Conservation (phyloP, 2,113 vertebrate species). For the Piprites chloris region DNA sequence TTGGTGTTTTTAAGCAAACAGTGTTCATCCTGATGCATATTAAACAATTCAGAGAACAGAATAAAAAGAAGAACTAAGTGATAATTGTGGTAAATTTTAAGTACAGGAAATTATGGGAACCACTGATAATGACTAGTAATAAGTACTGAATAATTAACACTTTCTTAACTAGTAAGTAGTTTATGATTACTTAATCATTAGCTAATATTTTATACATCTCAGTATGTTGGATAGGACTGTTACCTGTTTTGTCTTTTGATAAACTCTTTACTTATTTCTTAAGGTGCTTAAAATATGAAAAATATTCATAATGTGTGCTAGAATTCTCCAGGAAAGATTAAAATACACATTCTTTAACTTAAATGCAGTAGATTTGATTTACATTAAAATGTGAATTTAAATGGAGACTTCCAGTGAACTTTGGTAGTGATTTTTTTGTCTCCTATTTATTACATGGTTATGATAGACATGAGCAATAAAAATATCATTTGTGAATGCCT, state of each 20-base stretch:
- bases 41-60: background rate
- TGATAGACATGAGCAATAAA: background rate
- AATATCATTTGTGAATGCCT: background rate
- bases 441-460: background rate
- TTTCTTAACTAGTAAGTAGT: background rate
- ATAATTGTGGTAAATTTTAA: background rate
- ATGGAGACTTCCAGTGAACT: background rate
- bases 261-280: background rate
- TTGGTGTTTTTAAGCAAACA: background rate
- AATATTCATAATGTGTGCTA: background rate
- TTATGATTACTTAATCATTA: background rate
- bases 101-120: background rate
- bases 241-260: background rate
- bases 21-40: background rate
- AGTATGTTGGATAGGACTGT: background rate
- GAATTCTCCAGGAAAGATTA: background rate
- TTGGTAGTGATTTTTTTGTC: background rate
- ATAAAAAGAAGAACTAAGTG: background rate
- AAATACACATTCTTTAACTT: background rate
- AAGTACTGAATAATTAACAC: background rate
- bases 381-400: constrained; percentile 8
- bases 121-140: background rate
- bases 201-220: background rate
- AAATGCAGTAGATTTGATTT: background rate
- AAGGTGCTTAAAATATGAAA: background rate